phyloP scores from a whole-genome alignment of 1,140 invertebrate species.

The Rhyacophila brunnea region DNA sequence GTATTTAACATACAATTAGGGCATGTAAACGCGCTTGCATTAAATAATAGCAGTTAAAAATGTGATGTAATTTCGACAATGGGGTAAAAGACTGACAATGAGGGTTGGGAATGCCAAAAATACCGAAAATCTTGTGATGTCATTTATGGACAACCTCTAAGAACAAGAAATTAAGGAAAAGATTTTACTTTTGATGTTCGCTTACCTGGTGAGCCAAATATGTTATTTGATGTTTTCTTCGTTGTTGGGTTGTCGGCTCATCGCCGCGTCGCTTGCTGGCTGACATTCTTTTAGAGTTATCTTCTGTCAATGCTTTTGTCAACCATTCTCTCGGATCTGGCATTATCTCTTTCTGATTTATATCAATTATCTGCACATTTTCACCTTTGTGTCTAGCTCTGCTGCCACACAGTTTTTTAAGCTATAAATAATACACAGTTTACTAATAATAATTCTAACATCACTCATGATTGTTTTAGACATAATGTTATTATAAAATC shows the following conservation, averaged over 20 bases:
- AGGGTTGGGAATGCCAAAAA: too few species aligned
- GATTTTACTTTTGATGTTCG: not conserved
- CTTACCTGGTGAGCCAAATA: conserved; percentile 84
- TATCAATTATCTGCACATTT: conserved; percentile 72
- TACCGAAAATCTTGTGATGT: too few species aligned
- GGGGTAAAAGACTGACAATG: too few species aligned
- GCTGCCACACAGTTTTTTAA: conserved; percentile 49
- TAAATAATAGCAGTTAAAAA: too few species aligned
- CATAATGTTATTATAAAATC: too few species aligned
- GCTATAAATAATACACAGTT: conserved; percentile 38
- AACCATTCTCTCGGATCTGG: conserved; percentile 78
- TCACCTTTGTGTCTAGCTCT: conserved; percentile 51
- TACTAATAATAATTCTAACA: too few species aligned
- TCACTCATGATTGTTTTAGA: too few species aligned
- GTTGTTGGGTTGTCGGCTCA: conserved; percentile 68
- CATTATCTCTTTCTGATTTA: conserved; percentile 79
- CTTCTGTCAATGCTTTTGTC: conserved; percentile 78
- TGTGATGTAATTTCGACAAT: too few species aligned
- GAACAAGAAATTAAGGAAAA: not conserved
- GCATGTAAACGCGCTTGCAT: too few species aligned
- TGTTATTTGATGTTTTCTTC: conserved; percentile 92
- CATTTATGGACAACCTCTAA: not conserved
- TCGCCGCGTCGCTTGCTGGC: conserved; percentile 56
- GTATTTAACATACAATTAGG: too few species aligned
- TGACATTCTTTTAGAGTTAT: conserved; percentile 56